phyloP scores from a whole-genome alignment of 2,888 invertebrate genomes.

The Rhimphoctona megacephalus region DNA sequence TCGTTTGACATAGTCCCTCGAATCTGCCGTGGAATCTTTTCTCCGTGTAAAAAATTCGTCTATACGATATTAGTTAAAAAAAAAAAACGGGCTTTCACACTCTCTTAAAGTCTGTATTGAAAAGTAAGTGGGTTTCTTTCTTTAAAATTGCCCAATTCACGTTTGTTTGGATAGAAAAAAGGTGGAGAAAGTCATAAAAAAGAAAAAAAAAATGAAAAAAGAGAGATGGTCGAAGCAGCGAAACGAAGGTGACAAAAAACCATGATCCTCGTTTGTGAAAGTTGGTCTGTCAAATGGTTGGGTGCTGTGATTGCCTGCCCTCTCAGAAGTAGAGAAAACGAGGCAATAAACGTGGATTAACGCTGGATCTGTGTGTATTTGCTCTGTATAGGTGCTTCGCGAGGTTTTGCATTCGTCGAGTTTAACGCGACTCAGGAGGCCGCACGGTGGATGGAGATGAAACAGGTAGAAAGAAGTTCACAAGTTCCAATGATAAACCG shows the following conservation, averaged over 20 bases:
- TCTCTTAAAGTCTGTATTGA: slow-evolving; percentile 3
- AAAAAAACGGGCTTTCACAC: slow-evolving; percentile 20
- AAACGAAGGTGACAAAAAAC: slow-evolving; percentile 69
- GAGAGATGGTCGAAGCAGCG: slow-evolving; percentile 73
- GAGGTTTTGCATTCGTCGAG: slow-evolving; percentile 94
- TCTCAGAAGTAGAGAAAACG: slow-evolving; percentile 84
- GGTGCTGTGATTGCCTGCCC: slow-evolving; percentile 85
- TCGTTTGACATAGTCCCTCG: too few relatives aligned
- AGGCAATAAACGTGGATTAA: slow-evolving; percentile 85
- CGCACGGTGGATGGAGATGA: slow-evolving; percentile 95
- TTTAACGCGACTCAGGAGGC: slow-evolving; percentile 95
- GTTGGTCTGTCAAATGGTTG: slow-evolving; percentile 84
- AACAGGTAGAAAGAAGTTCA: slow-evolving; percentile 89
- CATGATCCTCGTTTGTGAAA: slow-evolving; percentile 74
- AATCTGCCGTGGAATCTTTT: neutral
- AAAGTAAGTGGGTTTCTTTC: slow-evolving; percentile 15
- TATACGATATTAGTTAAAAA: neutral
- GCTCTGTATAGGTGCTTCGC: slow-evolving; percentile 95
- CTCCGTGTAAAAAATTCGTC: neutral
- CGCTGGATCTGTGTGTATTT: slow-evolving; percentile 87
- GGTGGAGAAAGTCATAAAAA: slow-evolving; percentile 45
- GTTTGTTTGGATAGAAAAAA: slow-evolving; percentile 35
- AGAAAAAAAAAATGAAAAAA: slow-evolving; percentile 27
- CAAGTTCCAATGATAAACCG: slow-evolving; percentile 74
- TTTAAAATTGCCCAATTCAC: slow-evolving; percentile 32